Evolutionary conservation across 1,140 invertebrate species (phyloP).

Genomic region (Daktulosphaira vitifoliae): DNA sequence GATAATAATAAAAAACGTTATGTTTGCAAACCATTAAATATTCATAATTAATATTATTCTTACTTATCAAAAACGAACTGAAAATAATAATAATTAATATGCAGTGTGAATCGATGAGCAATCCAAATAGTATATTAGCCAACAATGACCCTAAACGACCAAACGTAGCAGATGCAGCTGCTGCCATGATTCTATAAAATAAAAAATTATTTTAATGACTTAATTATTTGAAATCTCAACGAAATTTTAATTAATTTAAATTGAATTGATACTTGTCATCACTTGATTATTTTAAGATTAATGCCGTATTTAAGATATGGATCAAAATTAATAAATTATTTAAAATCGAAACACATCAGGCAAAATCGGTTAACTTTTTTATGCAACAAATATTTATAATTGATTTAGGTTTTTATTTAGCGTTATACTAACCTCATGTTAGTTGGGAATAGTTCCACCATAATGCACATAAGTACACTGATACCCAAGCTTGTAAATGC

Average conservation of each 20-base stretch:
- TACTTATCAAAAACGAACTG: conserved; percentile 58
- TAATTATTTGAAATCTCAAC: too few relatives aligned
- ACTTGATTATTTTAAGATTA: too few relatives aligned
- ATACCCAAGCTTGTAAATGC: conserved; percentile 64
- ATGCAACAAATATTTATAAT: too few relatives aligned
- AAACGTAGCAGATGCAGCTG: conserved; percentile 60
- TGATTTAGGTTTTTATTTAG: too few relatives aligned
- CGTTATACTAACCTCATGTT: conserved; percentile 56
- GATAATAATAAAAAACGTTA: background rate
- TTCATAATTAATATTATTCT: conserved; percentile 42
- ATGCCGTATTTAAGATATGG: too few relatives aligned
- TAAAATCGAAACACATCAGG: too few relatives aligned
- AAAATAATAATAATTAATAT: conserved; percentile 58
- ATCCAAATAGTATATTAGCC: conserved; percentile 60
- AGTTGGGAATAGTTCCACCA: conserved; percentile 67
- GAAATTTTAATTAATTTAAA: too few relatives aligned
- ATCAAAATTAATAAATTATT: too few relatives aligned
- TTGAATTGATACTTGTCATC: too few relatives aligned
- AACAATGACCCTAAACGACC: conserved; percentile 60
- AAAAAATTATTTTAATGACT: too few relatives aligned
- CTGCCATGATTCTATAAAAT: conserved; percentile 60
- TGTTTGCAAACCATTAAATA: background rate
- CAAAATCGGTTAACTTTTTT: conserved; percentile 35
- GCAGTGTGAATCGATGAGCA: conserved; percentile 63
- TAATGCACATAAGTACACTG: conserved; percentile 62